Base-by-base conservation (phyloP, 2,888 invertebrate species). In the Trichogramma dendrolimi region DNA sequence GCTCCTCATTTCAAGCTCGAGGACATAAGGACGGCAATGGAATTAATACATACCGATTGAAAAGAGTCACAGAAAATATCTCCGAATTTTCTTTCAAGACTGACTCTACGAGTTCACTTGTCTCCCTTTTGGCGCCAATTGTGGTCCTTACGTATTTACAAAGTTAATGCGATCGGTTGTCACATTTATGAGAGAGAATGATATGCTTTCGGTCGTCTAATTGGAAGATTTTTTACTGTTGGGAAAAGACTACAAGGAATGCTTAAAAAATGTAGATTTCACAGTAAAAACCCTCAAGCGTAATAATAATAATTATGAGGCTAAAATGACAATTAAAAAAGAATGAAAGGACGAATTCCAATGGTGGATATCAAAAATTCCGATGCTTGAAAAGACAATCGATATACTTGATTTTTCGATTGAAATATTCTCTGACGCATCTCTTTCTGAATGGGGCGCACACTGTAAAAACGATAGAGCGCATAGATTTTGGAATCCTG, bases 161-260 rank as follows among this genome's bases (percentile, higher is more conserved):
- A 67, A 66, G 42, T 46, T 64, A 1, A 46, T 64, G 44, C 66
- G 61, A 48, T 60, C 62, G 2, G 55, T 65, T 5, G 42, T 64
- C 5, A 27, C 49, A n/a, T n/a, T 39, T 38, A 54, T 64, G 8
- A 49, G 61, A 52, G 8, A 43, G 42, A 50, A 14, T 11, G 10
- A 44, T 11, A 47, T 47, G 10, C 6, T 54, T 5, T 57, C 52
- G 4, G 55, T 61, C 2, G 55, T 50, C 27, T 61, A 61, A n/a
- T 11, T 61, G 11, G 64, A 61, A 27, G 64, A 64, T 47, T 58
- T 61, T 48, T 14, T 64, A 6, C 7, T 64, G 6, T n/a, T 64
- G 4, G 64, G 61, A 8, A 42, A 55, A 53, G 41, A 54, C n/a
- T 7, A 40, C 8, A 4, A 49, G 49, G 14, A 53, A 43, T 62